Conservation (phyloP, 1,140 invertebrate species). For the Plodia interpunctella region DNA sequence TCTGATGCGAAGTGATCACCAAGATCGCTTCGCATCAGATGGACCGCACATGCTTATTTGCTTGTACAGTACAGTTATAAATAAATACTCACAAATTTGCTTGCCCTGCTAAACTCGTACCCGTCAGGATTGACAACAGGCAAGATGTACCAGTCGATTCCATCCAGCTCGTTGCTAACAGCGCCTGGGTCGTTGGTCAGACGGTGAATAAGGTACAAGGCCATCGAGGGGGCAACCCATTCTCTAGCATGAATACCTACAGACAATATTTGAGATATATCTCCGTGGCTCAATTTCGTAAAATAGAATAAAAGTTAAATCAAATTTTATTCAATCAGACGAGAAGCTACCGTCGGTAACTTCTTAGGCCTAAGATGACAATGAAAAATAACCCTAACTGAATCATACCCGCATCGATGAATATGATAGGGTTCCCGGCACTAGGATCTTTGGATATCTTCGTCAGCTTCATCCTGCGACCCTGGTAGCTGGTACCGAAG, state of each 20-base stretch:
- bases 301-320: no score
- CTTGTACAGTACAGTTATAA: no score
- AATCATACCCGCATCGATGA: slow-evolving; percentile 66
- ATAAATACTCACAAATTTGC: slow-evolving; percentile 36
- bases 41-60: no score
- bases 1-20: no score
- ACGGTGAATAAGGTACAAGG: slow-evolving; percentile 80
- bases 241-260: slow-evolving; percentile 80
- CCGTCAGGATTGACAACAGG: slow-evolving; percentile 82
- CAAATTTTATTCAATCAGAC: no score
- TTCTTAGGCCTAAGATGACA: no score
- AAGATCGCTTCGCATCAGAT: no score
- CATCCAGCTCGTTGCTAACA: slow-evolving; percentile 65
- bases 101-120: slow-evolving; percentile 77
- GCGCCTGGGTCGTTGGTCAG: slow-evolving; percentile 63
- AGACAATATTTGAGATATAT: background rate
- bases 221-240: slow-evolving; percentile 84
- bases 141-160: slow-evolving; percentile 82
- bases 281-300: no score
- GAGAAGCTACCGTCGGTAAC: no score
- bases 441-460: slow-evolving; percentile 50
- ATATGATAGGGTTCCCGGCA: slow-evolving; percentile 60
- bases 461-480: slow-evolving; percentile 70
- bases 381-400: no score
- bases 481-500: slow-evolving; percentile 79